These are phyloP conservation scores for Atherix ibis DNA, from an alignment of 2,888 invertebrate genomes.

Conservation along the genomic window DNA sequence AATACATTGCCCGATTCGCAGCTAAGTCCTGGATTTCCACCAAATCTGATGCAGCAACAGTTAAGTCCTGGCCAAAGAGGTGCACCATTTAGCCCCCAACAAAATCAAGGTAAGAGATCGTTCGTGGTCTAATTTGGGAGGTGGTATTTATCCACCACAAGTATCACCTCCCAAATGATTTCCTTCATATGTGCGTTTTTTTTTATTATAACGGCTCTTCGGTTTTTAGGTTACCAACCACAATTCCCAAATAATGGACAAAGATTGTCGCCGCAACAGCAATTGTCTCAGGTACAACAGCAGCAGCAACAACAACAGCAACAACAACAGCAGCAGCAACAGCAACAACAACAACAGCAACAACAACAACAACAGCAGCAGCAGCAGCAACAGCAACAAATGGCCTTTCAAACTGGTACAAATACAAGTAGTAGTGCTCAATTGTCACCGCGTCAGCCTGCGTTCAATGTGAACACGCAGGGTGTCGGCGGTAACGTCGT, in stretches of 20 bases:
- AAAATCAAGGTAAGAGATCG: conserved; percentile 23
- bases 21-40: conserved; percentile 46
- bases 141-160: not conserved
- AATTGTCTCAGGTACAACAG: conserved; percentile 15
- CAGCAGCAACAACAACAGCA: conserved; percentile 21
- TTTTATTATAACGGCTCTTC: too few relatives aligned
- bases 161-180: too few relatives aligned
- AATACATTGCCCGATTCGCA: conserved; percentile 43
- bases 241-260: conserved; percentile 28
- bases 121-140: not conserved
- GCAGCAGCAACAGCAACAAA: conserved; percentile 13
- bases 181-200: too few relatives aligned
- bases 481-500: conserved; percentile 12
- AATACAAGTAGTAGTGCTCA: conserved; percentile 21
- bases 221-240: conserved; percentile 27
- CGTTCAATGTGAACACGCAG: conserved; percentile 17
- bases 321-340: conserved; percentile 24
- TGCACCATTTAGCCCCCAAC: conserved; percentile 31
- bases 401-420: conserved; percentile 17
- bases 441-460: conserved; percentile 29
- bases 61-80: conserved; percentile 30
- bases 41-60: conserved; percentile 32
- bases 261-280: conserved; percentile 28
- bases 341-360: conserved; percentile 12
- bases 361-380: conserved; percentile 23